phyloP scores from a whole-genome alignment of 2,797 vertebrate species.

The Megaceryle alcyon region DNA sequence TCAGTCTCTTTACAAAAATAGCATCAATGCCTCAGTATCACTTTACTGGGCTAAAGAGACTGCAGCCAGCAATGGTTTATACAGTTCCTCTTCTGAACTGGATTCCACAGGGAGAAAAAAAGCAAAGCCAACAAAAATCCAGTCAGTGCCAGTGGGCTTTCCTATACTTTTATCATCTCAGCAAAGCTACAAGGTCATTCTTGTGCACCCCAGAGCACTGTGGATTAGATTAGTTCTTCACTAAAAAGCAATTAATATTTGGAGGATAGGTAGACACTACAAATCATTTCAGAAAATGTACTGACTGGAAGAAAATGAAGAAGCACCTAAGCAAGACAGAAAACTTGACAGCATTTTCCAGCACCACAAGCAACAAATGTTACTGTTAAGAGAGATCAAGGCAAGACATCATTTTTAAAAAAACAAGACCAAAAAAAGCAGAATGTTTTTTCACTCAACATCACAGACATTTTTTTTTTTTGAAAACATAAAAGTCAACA shows the following conservation, averaged over 20 bases:
- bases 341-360: not conserved
- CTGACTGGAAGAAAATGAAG: not conserved
- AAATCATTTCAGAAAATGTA: not conserved
- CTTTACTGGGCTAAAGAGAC: not conserved
- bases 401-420: not conserved
- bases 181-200: not conserved
- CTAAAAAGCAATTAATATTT: not conserved
- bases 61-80: not conserved
- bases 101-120: not conserved
- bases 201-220: not conserved
- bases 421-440: not conserved
- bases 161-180: not conserved
- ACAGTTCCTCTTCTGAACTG: not conserved
- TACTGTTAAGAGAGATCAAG: slow-evolving; percentile 23
- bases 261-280: not conserved
- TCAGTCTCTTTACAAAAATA: not conserved
- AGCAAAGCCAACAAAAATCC: not conserved
- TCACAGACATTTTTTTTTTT: not conserved
- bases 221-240: not conserved
- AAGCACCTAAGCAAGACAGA: not conserved
- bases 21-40: not conserved
- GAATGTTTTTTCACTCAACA: not conserved
- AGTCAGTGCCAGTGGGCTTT: not conserved
- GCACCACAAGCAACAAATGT: not conserved
- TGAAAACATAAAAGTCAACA: slow-evolving; percentile 21